Evolutionary conservation across 2,797 vertebrate genomes (phyloP), one percentile per base, ranked within the genome.

Genomic region (Sandelia bainsii): DNA sequence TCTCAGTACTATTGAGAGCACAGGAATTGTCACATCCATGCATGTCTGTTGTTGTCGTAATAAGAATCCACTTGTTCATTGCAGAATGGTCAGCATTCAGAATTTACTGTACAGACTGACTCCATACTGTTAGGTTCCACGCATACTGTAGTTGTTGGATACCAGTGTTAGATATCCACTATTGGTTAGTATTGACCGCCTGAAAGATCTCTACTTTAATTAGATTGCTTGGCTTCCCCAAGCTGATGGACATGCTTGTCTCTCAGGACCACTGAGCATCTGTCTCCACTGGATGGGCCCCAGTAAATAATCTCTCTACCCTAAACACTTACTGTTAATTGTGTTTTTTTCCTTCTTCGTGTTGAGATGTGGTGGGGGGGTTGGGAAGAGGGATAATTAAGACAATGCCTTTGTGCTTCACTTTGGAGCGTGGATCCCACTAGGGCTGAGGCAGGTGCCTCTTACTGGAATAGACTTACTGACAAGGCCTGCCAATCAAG

Each of bases 401-500:
- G 88, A 92, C 90, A 89, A 92, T 91, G 90, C 89, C 82, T 91
- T 85, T 87, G 86, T 50, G 83, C 86, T 88, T 91, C 83, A 81
- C 84, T 92, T 90, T 90, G 79, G 90, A 90, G 83, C 68, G 17
- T 68, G 82, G 86, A 87, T 91, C 91, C 92, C 92, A 90, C 91
- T 69, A 86, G 93, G 90, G 79, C 84, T 59, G 72, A 89, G 89
- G 90, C 93, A 95, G 93, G 93, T 94, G 93, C 90, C 89, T 93
- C 90, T 93, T 89, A 91, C 91, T 91, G 92, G 87, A 88, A 89
- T 81, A 92, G 85, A 83, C 82, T 83, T 62, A 70, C 92, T 75
- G 93, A 95, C 93, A 92, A 91, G 91, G 83, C 89, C 92, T 93
- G 94, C 89, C 95, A 95, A 94, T 95, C 95, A 94, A 85, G 72